These are phyloP conservation scores for Martes martes DNA, from an alignment of 2,113 vertebrate species.

Conservation along the genomic window DNA sequence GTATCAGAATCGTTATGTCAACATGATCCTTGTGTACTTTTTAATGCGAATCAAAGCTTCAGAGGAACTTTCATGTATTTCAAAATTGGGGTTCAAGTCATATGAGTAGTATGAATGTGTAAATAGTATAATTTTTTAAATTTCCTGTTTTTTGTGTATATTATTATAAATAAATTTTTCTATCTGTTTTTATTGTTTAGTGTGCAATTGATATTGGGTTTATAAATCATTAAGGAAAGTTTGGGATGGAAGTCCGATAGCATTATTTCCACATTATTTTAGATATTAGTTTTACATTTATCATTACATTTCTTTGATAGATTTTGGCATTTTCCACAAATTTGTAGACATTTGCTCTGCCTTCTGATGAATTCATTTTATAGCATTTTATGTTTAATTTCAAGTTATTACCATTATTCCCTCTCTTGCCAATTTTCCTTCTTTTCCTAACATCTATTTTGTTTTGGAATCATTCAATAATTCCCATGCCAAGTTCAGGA, in stretches of 20 bases:
- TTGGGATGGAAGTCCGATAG: not conserved
- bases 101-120: not conserved
- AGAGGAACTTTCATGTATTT: not conserved
- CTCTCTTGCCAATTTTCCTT: not conserved
- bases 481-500: not conserved
- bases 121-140: not conserved
- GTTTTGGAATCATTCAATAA: not conserved
- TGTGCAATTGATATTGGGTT: not conserved
- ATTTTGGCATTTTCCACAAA: not conserved
- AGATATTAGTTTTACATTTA: not conserved
- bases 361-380: not conserved
- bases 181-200: not conserved
- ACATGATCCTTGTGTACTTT: not conserved
- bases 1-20: not conserved
- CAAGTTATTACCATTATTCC: not conserved
- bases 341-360: not conserved
- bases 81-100: not conserved
- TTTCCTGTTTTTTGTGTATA: not conserved
- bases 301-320: not conserved
- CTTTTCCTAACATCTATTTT: not conserved
- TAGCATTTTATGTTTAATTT: conserved; percentile 14
- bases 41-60: not conserved
- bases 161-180: not conserved
- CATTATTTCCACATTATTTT: not conserved
- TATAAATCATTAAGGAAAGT: not conserved